Evolutionary conservation across 2,797 vertebrate species (phyloP), one percentile per base, ranked within the genome.

Genomic region (Merluccius polli): DNA sequence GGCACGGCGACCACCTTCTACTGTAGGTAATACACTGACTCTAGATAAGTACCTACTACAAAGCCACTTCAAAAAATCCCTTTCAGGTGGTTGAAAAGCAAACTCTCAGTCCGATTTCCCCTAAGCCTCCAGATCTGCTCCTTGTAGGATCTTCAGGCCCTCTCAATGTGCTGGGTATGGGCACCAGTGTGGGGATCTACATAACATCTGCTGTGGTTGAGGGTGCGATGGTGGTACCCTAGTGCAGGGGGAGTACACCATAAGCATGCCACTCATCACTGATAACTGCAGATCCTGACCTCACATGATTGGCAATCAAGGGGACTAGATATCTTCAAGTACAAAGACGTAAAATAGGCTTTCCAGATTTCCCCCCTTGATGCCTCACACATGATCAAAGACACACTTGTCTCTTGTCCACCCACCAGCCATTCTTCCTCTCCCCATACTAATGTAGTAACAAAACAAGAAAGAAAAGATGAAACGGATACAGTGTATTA

Each of bases 361-460:
- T 80, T 41, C 7, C 27, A 21, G 4, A 1, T 44, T 48, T 13
- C 38, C 12, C 0, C n/a, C n/a, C n/a, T n/a, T n/a, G n/a, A 27
- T 76, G 44, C 13, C 18, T 71, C 15, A 83, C 70, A 31, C 70
- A 67, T 7, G 77, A 33, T 71, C 76, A 73, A 80, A 81, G 4
- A 81, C 81, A 77, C 75, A 84, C 59, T 85, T 79, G 35, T 36
- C 78, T 38, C 81, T 81, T 71, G 73, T 81, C 81, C 77, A 81
- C 10, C 67, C 74, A 36, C 77, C 73, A 73, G 75, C 70, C 70
- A 83, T 78, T 78, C 70, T 71, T 30, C 77, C 79, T 85, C 52
- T 72, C 1, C 81, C 78, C 78, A 81, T 82, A 84, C 71, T 77
- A 71, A 71, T 33, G 31, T 15, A 65, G 32, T n/a, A n/a, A n/a